phyloP scores from a whole-genome alignment of 2,888 invertebrate genomes.

The Pyrgus malvae region DNA sequence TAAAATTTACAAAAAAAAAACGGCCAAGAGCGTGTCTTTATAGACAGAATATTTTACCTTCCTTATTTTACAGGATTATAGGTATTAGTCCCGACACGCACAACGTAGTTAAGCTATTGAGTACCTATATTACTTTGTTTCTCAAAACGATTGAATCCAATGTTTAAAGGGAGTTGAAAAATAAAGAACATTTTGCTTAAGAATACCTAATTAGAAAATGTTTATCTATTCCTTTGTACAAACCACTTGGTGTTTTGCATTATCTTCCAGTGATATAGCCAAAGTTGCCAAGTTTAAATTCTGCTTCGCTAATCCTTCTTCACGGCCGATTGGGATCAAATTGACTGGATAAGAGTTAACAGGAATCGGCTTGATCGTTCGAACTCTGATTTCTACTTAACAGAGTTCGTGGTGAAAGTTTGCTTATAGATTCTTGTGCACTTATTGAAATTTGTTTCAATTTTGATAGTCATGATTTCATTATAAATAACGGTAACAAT shows the following conservation, averaged over 20 bases:
- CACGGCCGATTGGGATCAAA: constrained; percentile 55
- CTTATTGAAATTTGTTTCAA: too few relatives aligned
- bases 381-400: constrained; percentile 1
- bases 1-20: too few relatives aligned
- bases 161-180: constrained; percentile 1
- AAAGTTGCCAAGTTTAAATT: constrained; percentile 28
- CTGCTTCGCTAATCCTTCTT: constrained; percentile 42
- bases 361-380: constrained; percentile 35
- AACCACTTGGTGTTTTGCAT: constrained; percentile 8
- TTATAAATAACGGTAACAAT: too few relatives aligned
- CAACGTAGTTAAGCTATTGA: not conserved
- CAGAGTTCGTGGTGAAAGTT: too few relatives aligned
- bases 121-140: not conserved
- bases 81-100: too few relatives aligned
- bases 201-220: not conserved
- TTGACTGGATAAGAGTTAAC: constrained; percentile 47
- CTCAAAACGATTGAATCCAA: not conserved
- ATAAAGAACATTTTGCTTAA: not conserved
- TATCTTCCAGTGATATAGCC: constrained; percentile 2
- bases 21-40: too few relatives aligned
- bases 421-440: too few relatives aligned
- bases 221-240: constrained; percentile 8
- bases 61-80: too few relatives aligned
- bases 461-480: too few relatives aligned
- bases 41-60: too few relatives aligned